A percentile compares a stretch with the other conserved stretches of the same genome.
These are phyloP conservation scores for Neodon shergylaensis DNA, from an alignment of 2,113 vertebrate genomes.

Conservation along the genomic window DNA sequence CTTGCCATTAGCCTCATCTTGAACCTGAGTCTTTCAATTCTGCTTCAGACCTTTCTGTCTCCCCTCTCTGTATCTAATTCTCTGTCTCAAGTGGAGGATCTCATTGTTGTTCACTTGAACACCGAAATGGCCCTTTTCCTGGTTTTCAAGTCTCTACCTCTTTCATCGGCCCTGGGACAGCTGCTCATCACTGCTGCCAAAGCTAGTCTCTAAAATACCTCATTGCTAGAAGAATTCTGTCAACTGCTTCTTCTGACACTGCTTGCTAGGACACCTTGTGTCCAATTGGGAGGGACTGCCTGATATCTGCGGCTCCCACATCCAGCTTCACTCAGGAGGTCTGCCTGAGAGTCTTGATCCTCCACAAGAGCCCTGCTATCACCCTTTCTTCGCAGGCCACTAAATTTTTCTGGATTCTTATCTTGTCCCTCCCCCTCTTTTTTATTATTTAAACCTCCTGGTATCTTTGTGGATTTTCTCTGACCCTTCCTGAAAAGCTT, in stretches of 20 bases:
- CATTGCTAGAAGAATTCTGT: neutral
- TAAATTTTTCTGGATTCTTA: neutral
- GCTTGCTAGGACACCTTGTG: neutral
- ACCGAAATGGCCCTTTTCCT: neutral
- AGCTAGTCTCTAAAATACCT: neutral
- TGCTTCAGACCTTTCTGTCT: neutral
- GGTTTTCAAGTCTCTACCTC: neutral
- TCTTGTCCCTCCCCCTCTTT: neutral
- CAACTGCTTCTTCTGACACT: neutral
- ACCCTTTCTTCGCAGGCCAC: neutral
- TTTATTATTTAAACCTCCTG: neutral
- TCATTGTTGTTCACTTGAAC: neutral
- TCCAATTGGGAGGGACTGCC: accelerated
- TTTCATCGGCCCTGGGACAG: neutral
- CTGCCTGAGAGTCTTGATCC: neutral
- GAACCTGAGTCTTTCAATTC: neutral
- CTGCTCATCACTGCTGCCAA: neutral
- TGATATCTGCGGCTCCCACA: accelerated
- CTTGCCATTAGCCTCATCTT: neutral
- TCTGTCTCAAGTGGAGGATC: neutral
- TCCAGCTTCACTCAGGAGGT: accelerated
- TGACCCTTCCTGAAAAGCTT: neutral
- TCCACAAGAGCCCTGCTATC: accelerated
- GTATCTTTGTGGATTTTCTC: neutral
- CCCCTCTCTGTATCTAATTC: neutral